phyloP scores from a whole-genome alignment of 2,888 invertebrate species.

The Noctua fimbriata region DNA sequence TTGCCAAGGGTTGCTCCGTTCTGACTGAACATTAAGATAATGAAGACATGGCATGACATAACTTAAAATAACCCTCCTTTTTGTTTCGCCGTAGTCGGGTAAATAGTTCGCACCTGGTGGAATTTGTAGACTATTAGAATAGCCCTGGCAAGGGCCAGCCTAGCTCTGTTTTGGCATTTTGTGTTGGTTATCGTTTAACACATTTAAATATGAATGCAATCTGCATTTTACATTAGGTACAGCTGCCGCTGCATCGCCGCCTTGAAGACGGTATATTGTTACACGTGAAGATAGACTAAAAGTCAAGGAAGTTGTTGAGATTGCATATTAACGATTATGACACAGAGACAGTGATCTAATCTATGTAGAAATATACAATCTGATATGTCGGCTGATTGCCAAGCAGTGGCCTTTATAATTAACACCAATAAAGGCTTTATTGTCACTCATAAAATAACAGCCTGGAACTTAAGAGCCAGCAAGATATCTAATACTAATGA shows the following conservation, averaged over 20 bases:
- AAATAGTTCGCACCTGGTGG: background rate
- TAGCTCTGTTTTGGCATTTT: background rate
- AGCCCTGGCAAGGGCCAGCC: background rate
- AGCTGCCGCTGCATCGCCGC: conserved; percentile 2
- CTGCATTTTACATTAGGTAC: background rate
- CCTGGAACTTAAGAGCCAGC: conserved; percentile 10
- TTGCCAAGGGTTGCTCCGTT: background rate
- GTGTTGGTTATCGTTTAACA: background rate
- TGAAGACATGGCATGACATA: too few species aligned
- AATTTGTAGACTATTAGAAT: background rate
- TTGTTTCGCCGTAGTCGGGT: too few species aligned
- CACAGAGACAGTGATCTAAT: conserved; percentile 35
- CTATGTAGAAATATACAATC: conserved; percentile 22
- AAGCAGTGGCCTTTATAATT: conserved; percentile 7
- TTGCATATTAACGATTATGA: background rate
- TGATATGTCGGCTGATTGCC: conserved; percentile 18
- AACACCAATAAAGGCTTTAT: background rate
- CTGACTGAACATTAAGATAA: background rate
- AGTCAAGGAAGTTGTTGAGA: conserved; percentile 14
- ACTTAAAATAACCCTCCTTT: too few species aligned
- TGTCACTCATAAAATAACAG: background rate
- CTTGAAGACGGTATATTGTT: background rate
- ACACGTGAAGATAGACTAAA: background rate
- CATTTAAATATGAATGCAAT: background rate
- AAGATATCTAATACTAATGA: conserved; percentile 17